Percentiles rank a stretch among this genome's conserved stretches.
These are phyloP conservation scores for Ormyrus nitidulus DNA, from an alignment of 2,888 invertebrate species.

Conservation along the genomic window DNA sequence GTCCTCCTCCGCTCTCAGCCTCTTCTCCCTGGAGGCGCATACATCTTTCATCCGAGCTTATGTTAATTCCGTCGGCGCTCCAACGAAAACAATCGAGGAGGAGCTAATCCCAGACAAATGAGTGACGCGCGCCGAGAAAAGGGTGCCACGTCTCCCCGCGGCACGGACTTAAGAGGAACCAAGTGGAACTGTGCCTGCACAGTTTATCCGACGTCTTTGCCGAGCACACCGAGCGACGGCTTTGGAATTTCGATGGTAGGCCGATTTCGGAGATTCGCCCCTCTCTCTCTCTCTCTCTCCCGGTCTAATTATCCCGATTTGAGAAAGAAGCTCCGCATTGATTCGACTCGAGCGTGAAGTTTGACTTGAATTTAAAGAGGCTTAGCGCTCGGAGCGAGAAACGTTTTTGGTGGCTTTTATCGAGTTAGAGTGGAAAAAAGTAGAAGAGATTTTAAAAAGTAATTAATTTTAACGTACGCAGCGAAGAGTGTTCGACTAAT, in stretches of 20 bases:
- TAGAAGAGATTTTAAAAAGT: too few species aligned
- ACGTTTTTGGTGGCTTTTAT: too few species aligned
- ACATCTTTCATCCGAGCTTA: constrained; percentile 75
- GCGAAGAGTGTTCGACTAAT: not conserved
- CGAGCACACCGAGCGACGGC: not conserved
- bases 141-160: constrained; percentile 6
- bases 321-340: not conserved
- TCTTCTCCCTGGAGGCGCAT: not conserved
- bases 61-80: constrained; percentile 71
- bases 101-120: constrained; percentile 75
- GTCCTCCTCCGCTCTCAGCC: not conserved
- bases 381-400: too few species aligned
- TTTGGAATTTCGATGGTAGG: constrained; percentile 11
- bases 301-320: constrained; percentile 36
- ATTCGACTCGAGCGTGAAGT: not conserved
- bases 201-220: not conserved
- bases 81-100: constrained; percentile 71
- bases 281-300: not conserved
- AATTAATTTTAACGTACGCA: too few species aligned
- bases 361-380: not conserved
- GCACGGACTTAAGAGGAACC: constrained; percentile 21
- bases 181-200: too few species aligned
- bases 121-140: constrained; percentile 66
- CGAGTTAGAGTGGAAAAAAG: too few species aligned
- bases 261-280: constrained; percentile 20